Percentiles rank a stretch among this genome's conserved stretches.
These are phyloP conservation scores for Avahi laniger DNA, from an alignment of 2,797 vertebrate genomes.

Conservation along the genomic window DNA sequence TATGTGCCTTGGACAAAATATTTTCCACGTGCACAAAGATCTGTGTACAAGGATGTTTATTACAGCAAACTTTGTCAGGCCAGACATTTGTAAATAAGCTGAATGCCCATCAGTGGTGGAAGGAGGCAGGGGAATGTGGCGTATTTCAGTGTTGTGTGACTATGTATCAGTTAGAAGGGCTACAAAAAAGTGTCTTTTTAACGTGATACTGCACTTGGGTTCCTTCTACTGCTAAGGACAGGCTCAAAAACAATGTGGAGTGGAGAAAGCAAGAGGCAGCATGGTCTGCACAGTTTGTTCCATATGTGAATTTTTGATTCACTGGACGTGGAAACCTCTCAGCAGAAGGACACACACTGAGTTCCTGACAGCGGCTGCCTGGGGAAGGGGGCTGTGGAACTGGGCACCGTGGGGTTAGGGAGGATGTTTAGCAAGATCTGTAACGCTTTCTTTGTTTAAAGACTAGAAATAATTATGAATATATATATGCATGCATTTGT, in stretches of 20 bases:
- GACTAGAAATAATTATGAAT: not conserved
- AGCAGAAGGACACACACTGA: rapidly evolving
- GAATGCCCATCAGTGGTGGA: not conserved
- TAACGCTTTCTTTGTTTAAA: not conserved
- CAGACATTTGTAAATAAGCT: not conserved
- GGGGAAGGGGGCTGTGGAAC: not conserved
- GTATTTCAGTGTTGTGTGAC: not conserved
- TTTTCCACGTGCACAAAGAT: not conserved
- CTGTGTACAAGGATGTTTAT: not conserved
- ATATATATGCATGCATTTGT: not conserved
- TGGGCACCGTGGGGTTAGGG: not conserved
- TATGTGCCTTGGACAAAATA: not conserved
- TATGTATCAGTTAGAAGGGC: not conserved
- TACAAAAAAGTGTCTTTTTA: not conserved
- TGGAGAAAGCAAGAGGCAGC: not conserved
- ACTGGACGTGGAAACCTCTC: not conserved
- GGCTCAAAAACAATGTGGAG: not conserved
- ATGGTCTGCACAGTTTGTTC: not conserved
- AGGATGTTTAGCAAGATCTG: not conserved
- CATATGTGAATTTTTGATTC: not conserved
- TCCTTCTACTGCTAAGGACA: not conserved
- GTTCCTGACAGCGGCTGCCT: not conserved
- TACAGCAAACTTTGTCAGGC: not conserved
- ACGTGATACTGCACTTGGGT: not conserved
- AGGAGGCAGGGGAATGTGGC: not conserved